These are phyloP conservation scores for Zosterops pallidus DNA, from an alignment of 2,113 vertebrate genomes.

Conservation along the genomic window DNA sequence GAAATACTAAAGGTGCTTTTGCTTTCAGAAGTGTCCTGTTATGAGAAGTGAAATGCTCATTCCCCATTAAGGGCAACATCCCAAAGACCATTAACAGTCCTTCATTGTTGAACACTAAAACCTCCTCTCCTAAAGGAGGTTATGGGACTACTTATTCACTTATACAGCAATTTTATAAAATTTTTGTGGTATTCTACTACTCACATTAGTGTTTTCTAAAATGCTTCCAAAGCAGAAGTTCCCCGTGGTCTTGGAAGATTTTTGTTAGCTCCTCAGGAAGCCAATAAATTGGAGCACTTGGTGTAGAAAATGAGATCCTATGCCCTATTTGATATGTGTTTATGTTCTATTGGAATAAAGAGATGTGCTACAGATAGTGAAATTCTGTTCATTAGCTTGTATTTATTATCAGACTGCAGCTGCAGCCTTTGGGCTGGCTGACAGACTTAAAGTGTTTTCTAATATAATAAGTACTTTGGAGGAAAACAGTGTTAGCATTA, in stretches of 20 bases:
- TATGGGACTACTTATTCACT: neutral
- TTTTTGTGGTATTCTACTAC: neutral
- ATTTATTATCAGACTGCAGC: slow-evolving; percentile 29
- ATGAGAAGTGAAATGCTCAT: neutral
- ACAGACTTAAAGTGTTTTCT: slow-evolving; percentile 25
- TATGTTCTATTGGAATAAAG: slow-evolving; percentile 9
- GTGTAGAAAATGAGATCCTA: slow-evolving; percentile 14
- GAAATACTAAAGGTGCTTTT: neutral
- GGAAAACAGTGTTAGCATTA: slow-evolving; percentile 8
- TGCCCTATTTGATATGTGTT: neutral
- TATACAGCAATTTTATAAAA: neutral
- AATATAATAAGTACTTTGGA: slow-evolving; percentile 25
- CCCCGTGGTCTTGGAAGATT: neutral
- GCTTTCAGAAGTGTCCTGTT: neutral
- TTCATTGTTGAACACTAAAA: neutral
- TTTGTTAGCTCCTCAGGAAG: slow-evolving; percentile 8
- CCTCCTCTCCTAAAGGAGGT: neutral
- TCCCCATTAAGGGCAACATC: neutral
- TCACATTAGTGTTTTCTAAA: neutral
- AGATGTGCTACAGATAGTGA: neutral
- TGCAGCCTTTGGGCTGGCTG: slow-evolving; percentile 33
- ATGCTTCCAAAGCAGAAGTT: neutral
- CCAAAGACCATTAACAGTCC: neutral
- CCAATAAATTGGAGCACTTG: neutral
- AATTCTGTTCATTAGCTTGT: slow-evolving; percentile 30